These are phyloP conservation scores for Hemibagrus wyckioides DNA, from an alignment of 2,113 vertebrate species.

Conservation along the genomic window DNA sequence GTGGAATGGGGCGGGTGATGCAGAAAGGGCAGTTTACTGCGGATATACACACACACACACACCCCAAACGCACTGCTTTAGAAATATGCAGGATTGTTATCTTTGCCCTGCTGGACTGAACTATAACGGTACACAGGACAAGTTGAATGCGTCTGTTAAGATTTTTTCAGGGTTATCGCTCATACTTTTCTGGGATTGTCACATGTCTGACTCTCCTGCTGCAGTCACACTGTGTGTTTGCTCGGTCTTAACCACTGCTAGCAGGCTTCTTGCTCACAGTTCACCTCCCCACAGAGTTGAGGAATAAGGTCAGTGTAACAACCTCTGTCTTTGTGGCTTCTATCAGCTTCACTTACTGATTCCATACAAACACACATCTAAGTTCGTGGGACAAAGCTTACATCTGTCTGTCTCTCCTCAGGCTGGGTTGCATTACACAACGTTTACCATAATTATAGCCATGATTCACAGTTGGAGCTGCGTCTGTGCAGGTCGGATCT, in stretches of 20 bases:
- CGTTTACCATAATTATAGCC: background rate
- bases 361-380: background rate
- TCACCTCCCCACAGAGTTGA: constrained; percentile 37
- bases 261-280: constrained; percentile 42
- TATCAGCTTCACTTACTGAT: constrained; percentile 14
- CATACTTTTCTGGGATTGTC: background rate
- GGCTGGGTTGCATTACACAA: background rate
- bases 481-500: background rate
- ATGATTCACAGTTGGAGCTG: background rate
- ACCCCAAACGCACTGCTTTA: background rate
- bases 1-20: background rate
- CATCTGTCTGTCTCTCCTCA: background rate
- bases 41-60: background rate
- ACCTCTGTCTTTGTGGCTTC: constrained; percentile 11
- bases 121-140: background rate
- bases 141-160: background rate
- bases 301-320: constrained; percentile 6
- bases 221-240: background rate
- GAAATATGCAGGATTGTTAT: constrained; percentile 22
- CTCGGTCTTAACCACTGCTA: constrained; percentile 37
- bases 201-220: background rate
- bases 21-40: background rate
- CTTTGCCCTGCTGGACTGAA: background rate
- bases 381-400: background rate
- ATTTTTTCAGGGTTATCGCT: background rate